A percentile compares a stretch with the other conserved stretches of the same genome.
These are phyloP conservation scores for Psettodes erumei DNA, from an alignment of 2,113 vertebrate genomes.

Conservation along the genomic window DNA sequence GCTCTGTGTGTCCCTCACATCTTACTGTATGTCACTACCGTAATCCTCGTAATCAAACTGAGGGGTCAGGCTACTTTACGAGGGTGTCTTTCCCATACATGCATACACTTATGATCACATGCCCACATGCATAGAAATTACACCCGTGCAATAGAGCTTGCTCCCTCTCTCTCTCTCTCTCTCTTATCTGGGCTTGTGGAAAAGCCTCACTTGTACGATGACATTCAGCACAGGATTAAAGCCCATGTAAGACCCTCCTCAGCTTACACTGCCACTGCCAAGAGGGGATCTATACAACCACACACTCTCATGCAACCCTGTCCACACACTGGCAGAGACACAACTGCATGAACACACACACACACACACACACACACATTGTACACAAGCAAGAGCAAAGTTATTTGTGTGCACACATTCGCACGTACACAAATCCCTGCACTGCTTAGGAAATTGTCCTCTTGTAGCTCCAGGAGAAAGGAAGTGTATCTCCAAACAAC, in stretches of 20 bases:
- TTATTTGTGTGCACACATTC: slow-evolving; percentile 10
- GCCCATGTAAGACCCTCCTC: slow-evolving; percentile 87
- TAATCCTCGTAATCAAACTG: slow-evolving; percentile 63
- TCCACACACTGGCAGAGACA: slow-evolving; percentile 55
- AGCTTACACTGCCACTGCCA: slow-evolving; percentile 86
- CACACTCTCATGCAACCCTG: slow-evolving; percentile 66
- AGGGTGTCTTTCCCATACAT: slow-evolving; percentile 33
- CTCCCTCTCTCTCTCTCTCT: slow-evolving; percentile 20
- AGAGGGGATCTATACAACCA: slow-evolving; percentile 73
- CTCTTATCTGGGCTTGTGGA: slow-evolving; percentile 83
- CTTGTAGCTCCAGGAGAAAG: slow-evolving; percentile 17
- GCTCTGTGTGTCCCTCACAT: slow-evolving; percentile 57
- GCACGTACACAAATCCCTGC: slow-evolving; percentile 19
- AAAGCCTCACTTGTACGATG: slow-evolving; percentile 86
- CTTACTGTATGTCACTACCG: slow-evolving; percentile 58
- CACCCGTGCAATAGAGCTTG: slow-evolving; percentile 7
- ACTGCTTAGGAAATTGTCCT: slow-evolving; percentile 23
- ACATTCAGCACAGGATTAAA: slow-evolving; percentile 90
- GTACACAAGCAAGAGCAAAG: slow-evolving; percentile 21
- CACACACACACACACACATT: slow-evolving; percentile 57
- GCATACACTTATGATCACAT: slow-evolving; percentile 25
- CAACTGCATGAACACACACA: slow-evolving; percentile 15
- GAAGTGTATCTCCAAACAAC: slow-evolving; percentile 23
- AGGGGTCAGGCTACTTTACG: slow-evolving; percentile 41
- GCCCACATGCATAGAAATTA: slow-evolving; percentile 11